Evolutionary conservation across 2,888 invertebrate species (phyloP), one percentile per base, ranked within the genome.

Genomic region (Coleophora deauratella): DNA sequence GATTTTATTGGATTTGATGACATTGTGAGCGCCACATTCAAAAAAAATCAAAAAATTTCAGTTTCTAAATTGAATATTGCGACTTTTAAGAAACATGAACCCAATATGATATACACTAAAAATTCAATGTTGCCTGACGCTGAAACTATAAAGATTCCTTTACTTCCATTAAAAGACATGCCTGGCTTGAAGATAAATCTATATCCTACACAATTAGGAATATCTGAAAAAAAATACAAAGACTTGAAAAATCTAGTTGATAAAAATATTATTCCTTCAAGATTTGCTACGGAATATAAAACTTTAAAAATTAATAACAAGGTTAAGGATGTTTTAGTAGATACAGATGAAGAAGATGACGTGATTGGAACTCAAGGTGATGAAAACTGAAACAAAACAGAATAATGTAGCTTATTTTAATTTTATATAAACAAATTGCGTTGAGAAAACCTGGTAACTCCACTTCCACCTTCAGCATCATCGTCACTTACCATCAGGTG

Each of bases 261-360:
- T 8, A 44, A 46, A 33, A 49, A 51, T 34, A 46, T 52, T 8
- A 54, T 49, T 38, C 47, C 51, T n/a, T n/a, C n/a, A n/a, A n/a
- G n/a, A n/a, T n/a, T n/a, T n/a, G n/a, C n/a, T n/a, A n/a, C n/a
- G n/a, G n/a, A n/a, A n/a, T n/a, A n/a, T n/a, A n/a, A n/a, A n/a
- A n/a, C n/a, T n/a, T n/a, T n/a, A n/a, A n/a, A n/a, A n/a, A n/a
- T n/a, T n/a, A n/a, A n/a, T n/a, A n/a, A n/a, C n/a, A n/a, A n/a
- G n/a, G n/a, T n/a, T n/a, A n/a, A n/a, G n/a, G n/a, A n/a, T n/a
- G n/a, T n/a, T n/a, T n/a, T n/a, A n/a, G n/a, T n/a, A n/a, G n/a
- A n/a, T n/a, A n/a, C n/a, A n/a, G n/a, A n/a, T n/a, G n/a, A n/a
- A n/a, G n/a, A n/a, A n/a, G n/a, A n/a, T n/a, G n/a, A n/a, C n/a